These are phyloP conservation scores for Sebastes schlegelii DNA, from an alignment of 2,113 vertebrate genomes.

Conservation along the genomic window DNA sequence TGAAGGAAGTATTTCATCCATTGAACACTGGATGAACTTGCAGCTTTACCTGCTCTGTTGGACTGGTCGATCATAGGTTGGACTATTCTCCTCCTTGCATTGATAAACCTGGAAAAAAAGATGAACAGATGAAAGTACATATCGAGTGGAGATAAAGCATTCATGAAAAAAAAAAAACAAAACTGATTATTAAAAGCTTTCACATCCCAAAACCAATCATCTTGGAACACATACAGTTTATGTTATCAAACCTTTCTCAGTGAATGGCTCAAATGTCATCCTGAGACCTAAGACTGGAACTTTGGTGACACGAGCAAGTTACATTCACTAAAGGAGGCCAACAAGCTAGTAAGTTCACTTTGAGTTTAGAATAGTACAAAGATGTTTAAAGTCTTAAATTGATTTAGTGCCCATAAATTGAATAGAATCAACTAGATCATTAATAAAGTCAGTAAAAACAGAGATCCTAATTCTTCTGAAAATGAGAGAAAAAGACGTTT, in stretches of 20 bases:
- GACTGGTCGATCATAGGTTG: slow-evolving; percentile 99
- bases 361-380: background rate
- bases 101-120: slow-evolving; percentile 93
- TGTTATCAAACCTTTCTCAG: no score
- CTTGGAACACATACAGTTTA: no score
- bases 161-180: background rate
- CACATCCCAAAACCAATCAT: background rate
- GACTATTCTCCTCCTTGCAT: slow-evolving; percentile 98
- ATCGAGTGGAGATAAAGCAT: background rate
- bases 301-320: background rate
- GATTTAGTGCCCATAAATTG: background rate
- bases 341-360: background rate
- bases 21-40: background rate
- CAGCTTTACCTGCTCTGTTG: slow-evolving; percentile 94
- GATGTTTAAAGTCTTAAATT: background rate
- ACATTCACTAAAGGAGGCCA: background rate
- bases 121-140: background rate
- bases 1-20: background rate
- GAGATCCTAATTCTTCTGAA: background rate
- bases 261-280: background rate
- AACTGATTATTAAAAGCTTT: background rate
- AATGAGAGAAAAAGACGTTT: background rate
- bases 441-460: background rate
- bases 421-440: background rate
- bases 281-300: background rate